These are phyloP conservation scores for Shargacucullia verbasci DNA, from an alignment of 2,888 invertebrate species.

Conservation along the genomic window DNA sequence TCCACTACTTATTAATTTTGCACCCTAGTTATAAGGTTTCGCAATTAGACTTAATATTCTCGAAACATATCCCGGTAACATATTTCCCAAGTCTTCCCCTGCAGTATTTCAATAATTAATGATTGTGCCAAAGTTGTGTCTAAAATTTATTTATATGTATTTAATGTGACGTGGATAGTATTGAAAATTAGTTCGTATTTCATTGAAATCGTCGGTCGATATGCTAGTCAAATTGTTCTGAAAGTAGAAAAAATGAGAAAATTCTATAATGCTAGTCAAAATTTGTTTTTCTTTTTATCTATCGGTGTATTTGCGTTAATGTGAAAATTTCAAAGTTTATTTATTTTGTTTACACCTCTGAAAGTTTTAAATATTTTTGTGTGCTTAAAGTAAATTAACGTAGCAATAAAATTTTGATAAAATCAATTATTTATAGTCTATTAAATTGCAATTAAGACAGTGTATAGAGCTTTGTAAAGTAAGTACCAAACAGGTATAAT, in stretches of 20 bases:
- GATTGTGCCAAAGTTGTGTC: conserved; percentile 86
- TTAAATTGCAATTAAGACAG: conserved; percentile 86
- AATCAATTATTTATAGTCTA: conserved; percentile 88
- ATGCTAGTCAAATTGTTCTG: conserved; percentile 86
- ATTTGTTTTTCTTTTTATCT: conserved; percentile 76
- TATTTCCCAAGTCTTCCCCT: conserved; percentile 85
- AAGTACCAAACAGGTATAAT: conserved; percentile 87
- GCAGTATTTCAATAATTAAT: conserved; percentile 82
- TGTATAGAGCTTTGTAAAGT: conserved; percentile 89
- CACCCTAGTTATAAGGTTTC: conserved; percentile 82
- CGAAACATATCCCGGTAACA: conserved; percentile 82
- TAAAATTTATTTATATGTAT: conserved; percentile 67
- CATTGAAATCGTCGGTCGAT: conserved; percentile 71
- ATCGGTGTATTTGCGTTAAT: conserved; percentile 71
- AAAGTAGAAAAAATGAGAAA: conserved; percentile 71
- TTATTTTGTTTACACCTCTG: conserved; percentile 69
- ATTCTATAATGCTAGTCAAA: conserved; percentile 84
- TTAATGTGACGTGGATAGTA: conserved; percentile 65
- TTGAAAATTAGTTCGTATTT: conserved; percentile 67
- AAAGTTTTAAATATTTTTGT: conserved; percentile 74
- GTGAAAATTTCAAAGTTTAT: conserved; percentile 64
- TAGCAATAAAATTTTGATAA: conserved; percentile 87
- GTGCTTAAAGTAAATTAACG: conserved; percentile 78
- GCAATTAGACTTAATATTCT: conserved; percentile 76
- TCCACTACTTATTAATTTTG: conserved; percentile 83